phyloP scores from a whole-genome alignment of 1,140 invertebrate genomes.

The Drosophila tropicalis region DNA sequence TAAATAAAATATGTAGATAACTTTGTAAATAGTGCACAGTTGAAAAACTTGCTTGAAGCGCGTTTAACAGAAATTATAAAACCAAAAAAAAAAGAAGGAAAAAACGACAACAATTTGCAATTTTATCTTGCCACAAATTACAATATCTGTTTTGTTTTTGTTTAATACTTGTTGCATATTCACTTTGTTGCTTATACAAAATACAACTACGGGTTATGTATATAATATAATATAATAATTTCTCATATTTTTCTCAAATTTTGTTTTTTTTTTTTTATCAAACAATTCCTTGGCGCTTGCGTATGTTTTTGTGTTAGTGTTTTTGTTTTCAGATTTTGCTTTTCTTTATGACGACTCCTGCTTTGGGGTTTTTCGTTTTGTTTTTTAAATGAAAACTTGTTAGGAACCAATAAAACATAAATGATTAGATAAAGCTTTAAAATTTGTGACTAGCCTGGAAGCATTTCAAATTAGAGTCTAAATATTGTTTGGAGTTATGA shows the following conservation, averaged over 20 bases:
- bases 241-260: conserved; percentile 39
- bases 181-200: conserved; percentile 52
- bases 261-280: conserved; percentile 50
- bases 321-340: conserved; percentile 61
- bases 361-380: conserved; percentile 17
- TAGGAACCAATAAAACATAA: conserved; percentile 19
- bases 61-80: conserved; percentile 23
- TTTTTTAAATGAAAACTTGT: conserved; percentile 25
- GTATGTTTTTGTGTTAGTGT: conserved; percentile 62
- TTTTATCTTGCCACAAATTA: conserved; percentile 22
- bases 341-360: conserved; percentile 30
- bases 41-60: conserved; percentile 27
- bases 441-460: conserved; percentile 68
- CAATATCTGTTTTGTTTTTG: conserved; percentile 19
- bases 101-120: conserved; percentile 28
- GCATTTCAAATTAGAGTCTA: conserved; percentile 57
- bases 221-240: conserved; percentile 55
- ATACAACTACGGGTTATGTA: conserved; percentile 49
- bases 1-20: conserved; percentile 9
- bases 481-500: conserved; percentile 30
- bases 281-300: conserved; percentile 82
- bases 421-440: conserved; percentile 59
- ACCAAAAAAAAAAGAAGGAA: background rate
- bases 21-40: conserved; percentile 18
- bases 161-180: conserved; percentile 56